phyloP scores from a whole-genome alignment of 2,797 vertebrate species.

The Cheirogaleus major region DNA sequence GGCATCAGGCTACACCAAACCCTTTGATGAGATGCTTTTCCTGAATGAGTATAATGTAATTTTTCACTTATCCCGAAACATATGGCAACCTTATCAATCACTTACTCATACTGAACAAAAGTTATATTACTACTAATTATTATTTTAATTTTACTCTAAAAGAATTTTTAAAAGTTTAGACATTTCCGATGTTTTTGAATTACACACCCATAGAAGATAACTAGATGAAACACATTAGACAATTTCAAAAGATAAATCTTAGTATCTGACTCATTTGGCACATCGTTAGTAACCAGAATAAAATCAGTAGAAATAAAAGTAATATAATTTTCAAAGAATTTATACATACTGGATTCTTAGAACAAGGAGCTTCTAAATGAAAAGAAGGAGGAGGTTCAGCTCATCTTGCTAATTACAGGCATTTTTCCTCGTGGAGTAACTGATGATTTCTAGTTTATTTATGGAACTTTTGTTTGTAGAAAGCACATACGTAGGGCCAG shows the following conservation, averaged over 20 bases:
- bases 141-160: constrained; percentile 32
- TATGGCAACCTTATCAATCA: neutral
- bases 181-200: neutral
- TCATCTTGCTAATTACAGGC: neutral
- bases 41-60: neutral
- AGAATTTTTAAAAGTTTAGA: neutral
- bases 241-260: neutral
- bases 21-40: neutral
- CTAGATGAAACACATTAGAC: neutral
- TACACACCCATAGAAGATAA: neutral
- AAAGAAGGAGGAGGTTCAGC: neutral
- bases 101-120: constrained; percentile 8
- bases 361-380: neutral
- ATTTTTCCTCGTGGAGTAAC: constrained; percentile 53
- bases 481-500: constrained; percentile 90
- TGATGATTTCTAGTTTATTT: constrained; percentile 76
- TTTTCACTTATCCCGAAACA: constrained; percentile 23
- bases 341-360: neutral
- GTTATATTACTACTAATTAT: neutral
- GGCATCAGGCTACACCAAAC: neutral
- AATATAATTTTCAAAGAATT: constrained; percentile 25
- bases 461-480: constrained; percentile 87
- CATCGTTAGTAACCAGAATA: neutral
- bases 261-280: neutral
- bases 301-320: neutral